Evolutionary conservation across 2,888 invertebrate genomes (phyloP), one percentile per base, ranked within the genome.

Genomic region (Drosophila kokeensis): DNA sequence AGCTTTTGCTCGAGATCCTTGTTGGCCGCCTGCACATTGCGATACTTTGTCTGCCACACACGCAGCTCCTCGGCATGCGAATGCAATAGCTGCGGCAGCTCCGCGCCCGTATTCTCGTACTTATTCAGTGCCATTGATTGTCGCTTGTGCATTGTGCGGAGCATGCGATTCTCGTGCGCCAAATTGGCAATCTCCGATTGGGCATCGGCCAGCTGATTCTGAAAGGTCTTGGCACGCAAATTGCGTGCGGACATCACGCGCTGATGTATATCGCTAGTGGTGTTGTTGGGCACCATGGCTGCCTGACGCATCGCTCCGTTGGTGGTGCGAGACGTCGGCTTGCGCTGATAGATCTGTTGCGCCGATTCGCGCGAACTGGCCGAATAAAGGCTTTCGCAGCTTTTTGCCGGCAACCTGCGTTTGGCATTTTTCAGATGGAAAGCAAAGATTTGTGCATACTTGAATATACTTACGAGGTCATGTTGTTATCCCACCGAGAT

Each of bases 21-120:
- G 83, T 94, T 94, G 76, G 95, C 94, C 62, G 93, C 93, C 83
- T 95, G 96, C 62, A 97, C 91, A 79, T 95, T 95, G 81, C 96
- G 96, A 92, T 95, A 95, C 91, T 95, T 96, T 50, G 94, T 94
- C 85, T 96, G 95, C 91, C 97, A 95, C 21, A 96, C 94, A 59
- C 97, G 94, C 64, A 96, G 94, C 93, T 97, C 97, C 90, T 97
- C 97, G 73, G 95, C 95, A 92, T 97, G 97, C 0, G 96, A 95
- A 92, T 95, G 95, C 45, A 97, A 93, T 3, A 92, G 66, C 89
- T 96, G 95, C 0, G 97, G 97, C 58, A 97, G 92, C 90, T 97
- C 97, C 0, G 97, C 97, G 88, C 96, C 96, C 2, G 95, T 95
- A 36, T 96, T 96, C 93, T 97, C 97, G 90, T 94, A 95, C 94